These are phyloP conservation scores for Macrotrachela quadricornifera DNA, from an alignment of 1,140 invertebrate genomes.

Conservation along the genomic window DNA sequence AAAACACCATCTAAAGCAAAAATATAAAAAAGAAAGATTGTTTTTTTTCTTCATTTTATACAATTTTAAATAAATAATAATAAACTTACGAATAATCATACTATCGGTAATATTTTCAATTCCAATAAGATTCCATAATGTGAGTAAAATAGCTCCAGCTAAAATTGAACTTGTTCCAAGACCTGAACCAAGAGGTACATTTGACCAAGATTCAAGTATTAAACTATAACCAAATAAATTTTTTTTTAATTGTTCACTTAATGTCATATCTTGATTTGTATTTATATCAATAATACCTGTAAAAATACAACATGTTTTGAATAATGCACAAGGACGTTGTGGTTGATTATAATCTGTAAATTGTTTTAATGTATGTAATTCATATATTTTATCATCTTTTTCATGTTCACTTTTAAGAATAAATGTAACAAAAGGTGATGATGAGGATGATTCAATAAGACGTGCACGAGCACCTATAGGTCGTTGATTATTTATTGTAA, in stretches of 20 bases:
- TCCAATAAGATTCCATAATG: slow-evolving; percentile 29
- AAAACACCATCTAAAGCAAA: slow-evolving; percentile 20
- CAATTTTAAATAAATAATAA: no score
- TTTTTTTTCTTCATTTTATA: no score
- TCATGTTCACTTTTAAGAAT: slow-evolving; percentile 1
- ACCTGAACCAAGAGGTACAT: slow-evolving; percentile 35
- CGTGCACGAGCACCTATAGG: slow-evolving; percentile 31
- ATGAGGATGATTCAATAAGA: no score
- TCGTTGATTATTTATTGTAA: slow-evolving; percentile 30
- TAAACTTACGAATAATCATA: no score
- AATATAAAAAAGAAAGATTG: slow-evolving; percentile 9
- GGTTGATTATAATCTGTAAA: slow-evolving; percentile 33
- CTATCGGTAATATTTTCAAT: slow-evolving; percentile 10
- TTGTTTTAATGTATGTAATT: slow-evolving; percentile 17
- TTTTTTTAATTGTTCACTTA: slow-evolving; percentile 26
- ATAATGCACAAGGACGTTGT: slow-evolving; percentile 29
- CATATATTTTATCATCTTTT: slow-evolving; percentile 13
- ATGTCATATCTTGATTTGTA: slow-evolving; percentile 2
- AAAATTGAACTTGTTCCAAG: slow-evolving; percentile 37
- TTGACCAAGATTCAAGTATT: slow-evolving; percentile 33
- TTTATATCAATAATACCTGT: slow-evolving; percentile 25
- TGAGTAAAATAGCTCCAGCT: slow-evolving; percentile 29
- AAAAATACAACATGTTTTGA: slow-evolving; percentile 34
- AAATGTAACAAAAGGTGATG: neutral
- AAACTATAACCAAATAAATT: slow-evolving; percentile 33